Conservation (phyloP, 2,888 invertebrate species). For the Sialis lutaria region DNA sequence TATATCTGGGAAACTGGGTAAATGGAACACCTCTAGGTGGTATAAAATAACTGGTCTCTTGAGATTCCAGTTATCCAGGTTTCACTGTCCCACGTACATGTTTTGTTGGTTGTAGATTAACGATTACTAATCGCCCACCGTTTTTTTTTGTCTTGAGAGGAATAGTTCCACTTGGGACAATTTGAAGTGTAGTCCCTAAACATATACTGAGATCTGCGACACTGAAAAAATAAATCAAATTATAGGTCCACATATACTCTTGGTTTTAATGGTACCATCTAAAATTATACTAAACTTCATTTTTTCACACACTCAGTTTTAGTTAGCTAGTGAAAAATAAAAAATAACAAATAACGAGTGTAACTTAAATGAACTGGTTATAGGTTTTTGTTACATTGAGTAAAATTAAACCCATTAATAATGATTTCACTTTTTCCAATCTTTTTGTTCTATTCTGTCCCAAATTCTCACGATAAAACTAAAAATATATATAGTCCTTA, state of each 20-base stretch:
- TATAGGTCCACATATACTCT: too few species aligned
- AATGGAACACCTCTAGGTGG: too few species aligned
- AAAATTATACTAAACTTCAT: too few species aligned
- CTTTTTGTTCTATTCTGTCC: too few species aligned
- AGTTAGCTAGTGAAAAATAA: background rate
- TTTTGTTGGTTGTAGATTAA: conserved; percentile 96
- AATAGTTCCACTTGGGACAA: conserved; percentile 88
- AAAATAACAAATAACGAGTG: background rate
- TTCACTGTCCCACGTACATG: conserved; percentile 62
- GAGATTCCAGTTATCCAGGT: too few species aligned
- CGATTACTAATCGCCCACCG: conserved; percentile 77
- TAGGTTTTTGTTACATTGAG: too few species aligned
- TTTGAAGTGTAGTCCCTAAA: conserved; percentile 94
- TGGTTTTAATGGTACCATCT: too few species aligned
- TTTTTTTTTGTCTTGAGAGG: conserved; percentile 73
- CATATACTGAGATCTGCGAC: conserved; percentile 86
- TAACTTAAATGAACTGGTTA: too few species aligned
- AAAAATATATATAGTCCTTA: background rate
- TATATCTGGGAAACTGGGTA: background rate
- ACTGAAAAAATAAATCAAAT: conserved; percentile 30
- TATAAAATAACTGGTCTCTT: too few species aligned
- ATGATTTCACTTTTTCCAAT: too few species aligned
- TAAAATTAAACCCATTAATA: too few species aligned
- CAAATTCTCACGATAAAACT: background rate
- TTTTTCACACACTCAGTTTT: too few species aligned